Evolutionary conservation across 2,113 vertebrate species (phyloP).

Genomic region (Arizona elegans): DNA sequence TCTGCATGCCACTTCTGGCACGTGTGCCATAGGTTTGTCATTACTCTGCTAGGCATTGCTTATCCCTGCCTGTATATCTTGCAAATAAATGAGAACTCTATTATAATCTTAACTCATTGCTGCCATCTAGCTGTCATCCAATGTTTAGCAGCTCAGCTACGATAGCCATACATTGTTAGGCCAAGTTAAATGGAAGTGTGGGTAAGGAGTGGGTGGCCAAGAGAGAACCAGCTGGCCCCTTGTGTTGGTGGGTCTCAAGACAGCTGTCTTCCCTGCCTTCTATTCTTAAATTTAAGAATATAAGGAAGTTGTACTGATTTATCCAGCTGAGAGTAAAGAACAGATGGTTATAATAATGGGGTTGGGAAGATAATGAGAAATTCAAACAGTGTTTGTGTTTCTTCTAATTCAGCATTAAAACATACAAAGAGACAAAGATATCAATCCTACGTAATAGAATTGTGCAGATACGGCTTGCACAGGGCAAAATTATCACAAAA

Average conservation of each 20-base stretch:
- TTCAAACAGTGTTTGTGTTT: constrained; percentile 30
- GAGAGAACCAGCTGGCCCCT: not conserved
- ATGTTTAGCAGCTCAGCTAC: not conserved
- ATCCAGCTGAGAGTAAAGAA: not conserved
- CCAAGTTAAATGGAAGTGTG: not conserved
- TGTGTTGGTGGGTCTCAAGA: not conserved
- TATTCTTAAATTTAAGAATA: not conserved
- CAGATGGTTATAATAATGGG: not conserved
- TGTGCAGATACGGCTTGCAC: constrained; percentile 43
- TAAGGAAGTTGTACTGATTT: not conserved
- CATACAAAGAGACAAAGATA: constrained; percentile 23
- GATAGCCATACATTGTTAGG: not conserved
- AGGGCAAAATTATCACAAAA: constrained; percentile 55
- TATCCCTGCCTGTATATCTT: not conserved
- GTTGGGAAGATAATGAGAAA: constrained; percentile 16
- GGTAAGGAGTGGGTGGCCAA: not conserved
- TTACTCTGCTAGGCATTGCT: not conserved
- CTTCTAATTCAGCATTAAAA: constrained; percentile 31
- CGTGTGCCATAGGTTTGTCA: too few species aligned
- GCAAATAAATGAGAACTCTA: not conserved
- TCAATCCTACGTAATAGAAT: constrained; percentile 51
- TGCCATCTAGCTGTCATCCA: not conserved
- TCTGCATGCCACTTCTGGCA: too few species aligned
- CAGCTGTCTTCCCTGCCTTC: not conserved
- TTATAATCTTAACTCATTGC: not conserved